phyloP scores from a whole-genome alignment of 2,888 invertebrate genomes.

The Steinernema hermaphroditum region DNA sequence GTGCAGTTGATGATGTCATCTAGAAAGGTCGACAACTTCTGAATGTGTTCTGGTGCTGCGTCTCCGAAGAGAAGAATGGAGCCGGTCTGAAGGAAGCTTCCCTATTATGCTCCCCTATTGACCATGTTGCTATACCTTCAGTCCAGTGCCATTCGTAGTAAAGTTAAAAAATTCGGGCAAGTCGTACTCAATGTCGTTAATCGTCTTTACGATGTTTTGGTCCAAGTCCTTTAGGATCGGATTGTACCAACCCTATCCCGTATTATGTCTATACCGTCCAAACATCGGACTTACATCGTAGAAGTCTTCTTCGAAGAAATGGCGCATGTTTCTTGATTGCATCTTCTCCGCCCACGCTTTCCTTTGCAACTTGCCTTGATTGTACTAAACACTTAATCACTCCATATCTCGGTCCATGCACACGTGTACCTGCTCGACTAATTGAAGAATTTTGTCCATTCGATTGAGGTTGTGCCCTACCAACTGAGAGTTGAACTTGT shows the following conservation, averaged over 20 bases:
- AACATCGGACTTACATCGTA: slow-evolving; percentile 52
- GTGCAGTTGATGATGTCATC: slow-evolving; percentile 59
- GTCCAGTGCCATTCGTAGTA: slow-evolving; percentile 28
- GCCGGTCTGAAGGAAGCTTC: slow-evolving; percentile 51
- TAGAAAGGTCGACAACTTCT: slow-evolving; percentile 45
- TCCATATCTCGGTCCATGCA: neutral
- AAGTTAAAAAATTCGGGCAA: slow-evolving; percentile 33
- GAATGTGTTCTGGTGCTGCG: slow-evolving; percentile 27
- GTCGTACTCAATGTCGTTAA: slow-evolving; percentile 51
- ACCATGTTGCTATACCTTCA: slow-evolving; percentile 29
- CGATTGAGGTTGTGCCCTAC: slow-evolving; percentile 49
- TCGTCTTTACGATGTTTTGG: slow-evolving; percentile 52
- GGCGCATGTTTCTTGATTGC: slow-evolving; percentile 64
- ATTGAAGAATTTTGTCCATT: slow-evolving; percentile 52
- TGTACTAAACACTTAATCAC: slow-evolving; percentile 48
- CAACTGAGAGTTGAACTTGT: slow-evolving; percentile 47
- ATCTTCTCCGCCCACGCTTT: slow-evolving; percentile 65
- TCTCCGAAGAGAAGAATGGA: slow-evolving; percentile 61
- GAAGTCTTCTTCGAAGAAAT: slow-evolving; percentile 65
- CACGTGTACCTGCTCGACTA: neutral
- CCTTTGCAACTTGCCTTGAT: slow-evolving; percentile 54
- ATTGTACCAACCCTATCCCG: slow-evolving; percentile 57
- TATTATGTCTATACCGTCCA: no score
- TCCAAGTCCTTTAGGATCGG: slow-evolving; percentile 60
- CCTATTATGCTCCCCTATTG: neutral